Conservation (phyloP, 1,140 invertebrate species). For the Dreissena polymorpha region DNA sequence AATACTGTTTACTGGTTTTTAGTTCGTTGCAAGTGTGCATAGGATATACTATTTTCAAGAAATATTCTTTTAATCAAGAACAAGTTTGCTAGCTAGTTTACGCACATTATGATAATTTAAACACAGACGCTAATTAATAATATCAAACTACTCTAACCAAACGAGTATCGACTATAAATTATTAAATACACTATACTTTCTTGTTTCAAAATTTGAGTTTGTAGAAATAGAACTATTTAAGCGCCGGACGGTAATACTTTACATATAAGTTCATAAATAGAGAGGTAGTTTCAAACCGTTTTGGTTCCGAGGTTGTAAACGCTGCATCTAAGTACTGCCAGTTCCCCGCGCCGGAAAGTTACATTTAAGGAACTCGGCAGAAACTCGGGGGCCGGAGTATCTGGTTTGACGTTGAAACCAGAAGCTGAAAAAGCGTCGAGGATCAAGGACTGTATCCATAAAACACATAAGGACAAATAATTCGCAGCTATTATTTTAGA, state of each 20-base stretch:
- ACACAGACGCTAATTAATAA: too few species aligned
- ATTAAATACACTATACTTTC: not conserved
- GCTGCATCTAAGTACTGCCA: constrained; percentile 63
- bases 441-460: too few species aligned
- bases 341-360: constrained; percentile 60
- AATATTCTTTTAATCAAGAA: too few species aligned
- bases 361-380: constrained; percentile 58
- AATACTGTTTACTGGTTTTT: too few species aligned
- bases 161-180: not conserved
- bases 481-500: too few species aligned
- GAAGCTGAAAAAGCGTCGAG: too few species aligned
- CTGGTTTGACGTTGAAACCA: not conserved
- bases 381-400: constrained; percentile 57
- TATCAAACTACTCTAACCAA: too few species aligned
- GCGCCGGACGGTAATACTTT: not conserved
- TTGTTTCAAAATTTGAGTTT: not conserved
- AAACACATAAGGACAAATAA: too few species aligned
- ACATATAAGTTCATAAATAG: not conserved
- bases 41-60: too few species aligned
- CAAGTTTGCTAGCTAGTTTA: too few species aligned
- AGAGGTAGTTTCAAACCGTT: constrained; percentile 48
- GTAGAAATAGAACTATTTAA: not conserved
- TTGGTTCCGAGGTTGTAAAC: constrained; percentile 65
- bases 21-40: too few species aligned
- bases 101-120: too few species aligned